phyloP scores from a whole-genome alignment of 1,140 invertebrate genomes.

The Hycleus phaleratus region DNA sequence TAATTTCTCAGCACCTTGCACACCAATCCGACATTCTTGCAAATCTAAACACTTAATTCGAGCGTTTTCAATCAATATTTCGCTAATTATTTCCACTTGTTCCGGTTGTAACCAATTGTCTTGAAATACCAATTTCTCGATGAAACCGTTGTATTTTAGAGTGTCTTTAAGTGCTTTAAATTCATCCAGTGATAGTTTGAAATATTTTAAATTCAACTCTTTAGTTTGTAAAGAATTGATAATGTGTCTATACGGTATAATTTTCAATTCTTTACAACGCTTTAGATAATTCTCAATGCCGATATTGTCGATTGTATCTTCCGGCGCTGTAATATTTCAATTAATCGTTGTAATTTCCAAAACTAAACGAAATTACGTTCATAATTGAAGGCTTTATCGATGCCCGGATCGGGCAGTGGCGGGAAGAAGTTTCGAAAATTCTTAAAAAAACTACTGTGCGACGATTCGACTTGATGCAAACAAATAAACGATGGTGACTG shows the following conservation, averaged over 20 bases:
- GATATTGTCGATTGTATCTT: constrained; percentile 34
- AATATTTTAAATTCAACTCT: constrained; percentile 42
- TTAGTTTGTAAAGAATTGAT: constrained; percentile 36
- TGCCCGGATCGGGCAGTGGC: constrained; percentile 3
- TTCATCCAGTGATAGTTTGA: constrained; percentile 38
- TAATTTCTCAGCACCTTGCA: constrained; percentile 32
- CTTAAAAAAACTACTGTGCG: constrained; percentile 1
- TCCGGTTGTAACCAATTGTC: constrained; percentile 42
- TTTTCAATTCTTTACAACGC: constrained; percentile 40
- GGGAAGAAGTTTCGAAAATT: constrained; percentile 8
- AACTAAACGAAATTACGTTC: constrained; percentile 2
- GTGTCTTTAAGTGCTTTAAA: constrained; percentile 39
- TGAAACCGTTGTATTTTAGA: constrained; percentile 38
- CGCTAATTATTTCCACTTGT: constrained; percentile 39
- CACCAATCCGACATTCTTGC: constrained; percentile 41
- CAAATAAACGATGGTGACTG: constrained; percentile 9
- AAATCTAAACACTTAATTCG: constrained; percentile 39
- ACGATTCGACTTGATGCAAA: constrained; percentile 5
- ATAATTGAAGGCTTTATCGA: constrained; percentile 2
- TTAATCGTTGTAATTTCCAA: too few relatives aligned
- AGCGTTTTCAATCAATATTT: constrained; percentile 40
- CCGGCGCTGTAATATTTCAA: constrained; percentile 20
- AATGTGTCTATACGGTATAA: constrained; percentile 38
- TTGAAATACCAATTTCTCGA: constrained; percentile 38
- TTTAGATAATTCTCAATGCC: constrained; percentile 40